Percentiles rank a stretch among this genome's conserved stretches.
Conservation (phyloP, 1,140 invertebrate species). For the Palaemon carinicauda region DNA sequence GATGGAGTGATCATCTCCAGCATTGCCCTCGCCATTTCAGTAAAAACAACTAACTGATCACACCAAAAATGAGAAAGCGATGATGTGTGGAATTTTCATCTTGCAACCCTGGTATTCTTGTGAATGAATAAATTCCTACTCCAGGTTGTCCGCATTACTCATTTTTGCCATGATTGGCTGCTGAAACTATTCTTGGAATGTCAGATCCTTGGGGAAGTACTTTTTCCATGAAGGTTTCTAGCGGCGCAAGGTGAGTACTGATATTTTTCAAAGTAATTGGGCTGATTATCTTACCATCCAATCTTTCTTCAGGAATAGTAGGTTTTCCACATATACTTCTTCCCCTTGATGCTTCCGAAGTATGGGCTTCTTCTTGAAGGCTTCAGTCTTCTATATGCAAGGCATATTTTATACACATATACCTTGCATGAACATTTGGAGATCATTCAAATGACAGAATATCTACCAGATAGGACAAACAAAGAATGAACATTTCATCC, state of each 20-base stretch:
- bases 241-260: not conserved
- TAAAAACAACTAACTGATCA: not conserved
- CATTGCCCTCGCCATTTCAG: not conserved
- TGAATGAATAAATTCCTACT: not conserved
- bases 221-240: not conserved
- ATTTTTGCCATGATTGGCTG: slow-evolving; percentile 3
- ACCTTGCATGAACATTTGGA: not conserved
- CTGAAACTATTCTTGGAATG: not conserved
- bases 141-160: not conserved
- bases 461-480: not conserved
- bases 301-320: not conserved
- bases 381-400: slow-evolving; percentile 14
- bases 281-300: not conserved
- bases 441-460: not conserved
- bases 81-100: not conserved
- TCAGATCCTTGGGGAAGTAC: slow-evolving; percentile 11
- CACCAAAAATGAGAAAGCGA: not conserved
- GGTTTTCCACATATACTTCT: not conserved
- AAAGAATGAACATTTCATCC: not conserved
- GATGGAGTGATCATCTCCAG: too few species aligned
- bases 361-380: slow-evolving; percentile 13
- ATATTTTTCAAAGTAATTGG: not conserved
- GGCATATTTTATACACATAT: not conserved
- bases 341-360: not conserved
- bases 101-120: not conserved